Percentiles rank a stretch among this genome's conserved stretches.
phyloP scores from a whole-genome alignment of 2,797 vertebrate species.

The Taenioides sp. region DNA sequence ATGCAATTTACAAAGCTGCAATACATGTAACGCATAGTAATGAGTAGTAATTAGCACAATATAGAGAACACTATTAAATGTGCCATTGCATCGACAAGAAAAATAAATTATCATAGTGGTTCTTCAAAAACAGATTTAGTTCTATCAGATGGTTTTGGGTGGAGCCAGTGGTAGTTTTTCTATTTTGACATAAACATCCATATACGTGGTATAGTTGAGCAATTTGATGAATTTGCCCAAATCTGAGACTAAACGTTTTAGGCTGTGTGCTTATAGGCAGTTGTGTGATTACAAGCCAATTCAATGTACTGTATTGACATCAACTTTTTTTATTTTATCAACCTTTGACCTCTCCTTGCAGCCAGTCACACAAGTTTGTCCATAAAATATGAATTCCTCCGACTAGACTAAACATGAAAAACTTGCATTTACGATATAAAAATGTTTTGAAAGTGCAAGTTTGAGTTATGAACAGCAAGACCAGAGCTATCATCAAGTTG shows the following conservation, averaged over 20 bases:
- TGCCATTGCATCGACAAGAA: not conserved
- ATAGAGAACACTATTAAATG: not conserved
- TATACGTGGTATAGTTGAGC: not conserved
- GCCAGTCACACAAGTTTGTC: not conserved
- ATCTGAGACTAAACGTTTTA: not conserved
- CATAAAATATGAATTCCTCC: conserved; percentile 6
- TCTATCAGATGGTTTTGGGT: not conserved
- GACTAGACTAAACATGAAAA: conserved; percentile 7
- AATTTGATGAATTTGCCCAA: not conserved
- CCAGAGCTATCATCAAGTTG: conserved; percentile 32
- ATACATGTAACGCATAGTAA: not conserved
- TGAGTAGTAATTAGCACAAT: not conserved
- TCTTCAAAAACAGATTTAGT: not conserved
- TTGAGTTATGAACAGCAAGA: conserved; percentile 5
- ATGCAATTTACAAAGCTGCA: not conserved
- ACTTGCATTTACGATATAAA: conserved; percentile 16
- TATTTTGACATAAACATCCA: not conserved
- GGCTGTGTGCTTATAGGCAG: not conserved
- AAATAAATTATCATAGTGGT: not conserved
- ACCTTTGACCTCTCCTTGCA: not conserved
- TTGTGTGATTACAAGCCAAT: not conserved
- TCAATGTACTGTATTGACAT: not conserved
- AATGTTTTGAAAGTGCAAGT: conserved; percentile 13
- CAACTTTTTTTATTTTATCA: not conserved
- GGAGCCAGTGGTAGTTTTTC: not conserved